Conservation (phyloP, 2,888 invertebrate genomes). For the Stenodera caucasica region DNA sequence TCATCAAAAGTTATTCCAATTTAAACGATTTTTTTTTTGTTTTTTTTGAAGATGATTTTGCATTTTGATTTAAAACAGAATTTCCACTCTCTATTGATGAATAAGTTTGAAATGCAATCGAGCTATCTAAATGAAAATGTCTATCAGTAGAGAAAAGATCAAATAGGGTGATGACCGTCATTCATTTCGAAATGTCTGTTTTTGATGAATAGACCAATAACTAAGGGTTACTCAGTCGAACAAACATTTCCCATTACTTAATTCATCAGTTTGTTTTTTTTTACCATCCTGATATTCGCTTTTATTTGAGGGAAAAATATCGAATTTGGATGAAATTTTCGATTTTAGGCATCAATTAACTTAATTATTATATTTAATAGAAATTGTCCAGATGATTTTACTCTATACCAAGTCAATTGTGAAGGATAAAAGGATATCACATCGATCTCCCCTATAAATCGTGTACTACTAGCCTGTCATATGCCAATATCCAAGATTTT, state of each 20-base stretch:
- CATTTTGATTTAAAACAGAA: not conserved
- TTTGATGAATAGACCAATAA: conserved; percentile 3
- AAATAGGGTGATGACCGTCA: conserved; percentile 9
- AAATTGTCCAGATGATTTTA: conserved; percentile 2
- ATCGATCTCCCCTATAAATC: conserved; percentile 37
- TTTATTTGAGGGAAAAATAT: too few species aligned
- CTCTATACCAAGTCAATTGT: conserved; percentile 31
- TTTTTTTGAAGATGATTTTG: not conserved
- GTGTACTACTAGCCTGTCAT: conserved; percentile 41
- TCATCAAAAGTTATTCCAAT: not conserved
- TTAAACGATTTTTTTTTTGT: not conserved
- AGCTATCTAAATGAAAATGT: conserved; percentile 9
- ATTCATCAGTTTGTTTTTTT: not conserved
- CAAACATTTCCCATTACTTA: conserved; percentile 14
- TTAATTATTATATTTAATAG: conserved; percentile 4
- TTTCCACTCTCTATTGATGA: not conserved
- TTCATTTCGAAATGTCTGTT: conserved; percentile 1
- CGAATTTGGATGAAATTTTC: too few species aligned
- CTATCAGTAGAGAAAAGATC: conserved; percentile 9
- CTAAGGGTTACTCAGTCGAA: not conserved
- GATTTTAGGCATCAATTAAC: too few species aligned
- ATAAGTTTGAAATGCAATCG: not conserved
- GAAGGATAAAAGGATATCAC: conserved; percentile 33
- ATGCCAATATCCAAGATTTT: conserved; percentile 50
- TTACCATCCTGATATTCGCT: too few species aligned